These are phyloP conservation scores for Sarcophaga rosellei DNA, from an alignment of 2,888 invertebrate genomes.

Conservation along the genomic window DNA sequence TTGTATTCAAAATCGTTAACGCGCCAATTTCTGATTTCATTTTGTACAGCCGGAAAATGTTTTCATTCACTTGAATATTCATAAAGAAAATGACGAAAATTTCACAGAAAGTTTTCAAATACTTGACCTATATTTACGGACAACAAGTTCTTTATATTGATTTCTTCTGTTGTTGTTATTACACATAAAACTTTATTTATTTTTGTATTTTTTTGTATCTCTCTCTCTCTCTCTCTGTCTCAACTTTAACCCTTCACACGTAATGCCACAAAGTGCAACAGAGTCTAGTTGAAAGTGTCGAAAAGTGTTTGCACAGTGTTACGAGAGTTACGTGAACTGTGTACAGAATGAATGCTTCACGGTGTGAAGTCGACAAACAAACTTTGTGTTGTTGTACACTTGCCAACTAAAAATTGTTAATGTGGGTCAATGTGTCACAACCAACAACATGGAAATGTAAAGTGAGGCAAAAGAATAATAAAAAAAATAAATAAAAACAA, in stretches of 20 bases:
- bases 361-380: background rate
- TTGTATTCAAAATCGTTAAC: background rate
- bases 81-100: background rate
- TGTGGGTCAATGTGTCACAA: slow-evolving; percentile 55
- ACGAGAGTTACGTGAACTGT: slow-evolving; percentile 5
- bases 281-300: background rate
- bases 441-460: slow-evolving; percentile 34
- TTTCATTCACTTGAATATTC: background rate
- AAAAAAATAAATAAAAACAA: background rate
- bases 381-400: slow-evolving; percentile 12
- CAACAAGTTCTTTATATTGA: background rate
- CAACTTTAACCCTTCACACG: slow-evolving; percentile 48
- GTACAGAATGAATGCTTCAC: background rate
- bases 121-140: background rate
- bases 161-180: background rate
- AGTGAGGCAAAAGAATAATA: background rate
- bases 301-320: background rate
- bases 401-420: slow-evolving; percentile 42
- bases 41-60: background rate
- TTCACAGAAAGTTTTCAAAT: background rate
- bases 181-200: background rate
- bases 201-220: background rate
- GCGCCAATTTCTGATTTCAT: background rate
- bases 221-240: background rate
- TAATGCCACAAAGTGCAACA: slow-evolving; percentile 5